Evolutionary conservation across 2,113 vertebrate genomes (phyloP), one percentile per base, ranked within the genome.

Genomic region (Ardeotis arabs): DNA sequence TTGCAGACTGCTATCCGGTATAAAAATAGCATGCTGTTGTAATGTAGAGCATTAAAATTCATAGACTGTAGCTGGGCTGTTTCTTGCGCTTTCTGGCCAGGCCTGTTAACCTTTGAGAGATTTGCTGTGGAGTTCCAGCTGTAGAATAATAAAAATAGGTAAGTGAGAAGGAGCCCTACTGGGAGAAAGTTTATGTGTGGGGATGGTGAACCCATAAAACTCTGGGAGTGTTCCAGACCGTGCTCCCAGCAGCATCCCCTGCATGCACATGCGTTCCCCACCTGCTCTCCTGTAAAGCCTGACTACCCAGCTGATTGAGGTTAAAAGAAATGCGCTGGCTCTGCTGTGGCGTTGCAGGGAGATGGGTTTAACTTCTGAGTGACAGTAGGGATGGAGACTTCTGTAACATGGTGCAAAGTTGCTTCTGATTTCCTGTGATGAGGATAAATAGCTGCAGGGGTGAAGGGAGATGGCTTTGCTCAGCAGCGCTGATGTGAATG

Each of bases 1-100:
- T 94, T 91, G 92, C 93, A 80, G 93, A 22, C 87, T 87, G 95
- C 75, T 95, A 47, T 87, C 78, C 2, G 14, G 68, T 67, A 62
- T 97, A 97, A 97, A 97, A 97, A 96, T 97, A 97, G 87, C 84
- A 58, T 14, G 31, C 93, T 96, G 63, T 96, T 95, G 76, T 96
- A 96, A 96, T 86, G 88, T 81, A 72, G 80, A 79, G 87, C 83
- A 93, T 97, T 96, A 96, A 97, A 97, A 98, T 98, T 96, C 96
- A 95, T 84, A 27, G 90, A 35, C 85, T 91, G 90, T 67, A 91
- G 88, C 78, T n/a, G 2, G 55, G 74, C 76, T 95, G 68, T 84
- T 82, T 37, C 66, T 73, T 95, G 60, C 39, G 44, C 89, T 97
- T 87, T 97, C 78, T 82, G 96, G 93, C 78, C 73, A 87, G 90